Percentiles rank a stretch among this genome's conserved stretches.
Evolutionary conservation across 2,113 vertebrate species (phyloP).

Genomic region (Globicephala melas): DNA sequence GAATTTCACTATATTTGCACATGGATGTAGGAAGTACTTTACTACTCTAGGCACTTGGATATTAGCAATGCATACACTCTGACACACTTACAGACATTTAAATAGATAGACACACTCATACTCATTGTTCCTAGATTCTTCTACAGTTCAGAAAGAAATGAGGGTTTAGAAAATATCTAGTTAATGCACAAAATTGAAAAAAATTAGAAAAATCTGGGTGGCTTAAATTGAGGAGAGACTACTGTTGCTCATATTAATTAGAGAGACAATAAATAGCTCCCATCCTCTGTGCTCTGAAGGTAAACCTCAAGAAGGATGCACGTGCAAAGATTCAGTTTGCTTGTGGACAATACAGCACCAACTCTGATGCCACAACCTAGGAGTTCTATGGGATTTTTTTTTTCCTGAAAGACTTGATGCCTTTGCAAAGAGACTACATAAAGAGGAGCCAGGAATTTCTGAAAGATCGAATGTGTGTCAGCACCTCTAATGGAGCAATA

Average conservation of each 20-base stretch:
- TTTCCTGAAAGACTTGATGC: background rate
- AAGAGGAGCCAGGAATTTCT: background rate
- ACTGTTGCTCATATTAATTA: background rate
- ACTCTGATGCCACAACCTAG: background rate
- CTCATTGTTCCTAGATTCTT: background rate
- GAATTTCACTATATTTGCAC: background rate
- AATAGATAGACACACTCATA: background rate
- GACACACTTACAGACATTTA: background rate
- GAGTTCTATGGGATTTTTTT: background rate
- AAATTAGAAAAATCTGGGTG: background rate
- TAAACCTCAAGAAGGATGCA: background rate
- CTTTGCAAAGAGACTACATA: conserved; percentile 19
- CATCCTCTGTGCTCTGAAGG: background rate
- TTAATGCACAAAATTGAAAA: background rate
- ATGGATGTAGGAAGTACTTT: background rate
- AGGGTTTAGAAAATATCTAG: background rate
- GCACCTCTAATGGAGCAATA: conserved; percentile 19
- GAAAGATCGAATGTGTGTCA: conserved; percentile 56
- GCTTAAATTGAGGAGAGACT: background rate
- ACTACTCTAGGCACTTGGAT: background rate
- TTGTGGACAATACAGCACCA: background rate
- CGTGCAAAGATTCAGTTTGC: background rate
- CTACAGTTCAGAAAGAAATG: background rate
- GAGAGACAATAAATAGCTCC: background rate
- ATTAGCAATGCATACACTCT: background rate